phyloP scores from a whole-genome alignment of 2,888 invertebrate genomes.

The Ormia ochracea region DNA sequence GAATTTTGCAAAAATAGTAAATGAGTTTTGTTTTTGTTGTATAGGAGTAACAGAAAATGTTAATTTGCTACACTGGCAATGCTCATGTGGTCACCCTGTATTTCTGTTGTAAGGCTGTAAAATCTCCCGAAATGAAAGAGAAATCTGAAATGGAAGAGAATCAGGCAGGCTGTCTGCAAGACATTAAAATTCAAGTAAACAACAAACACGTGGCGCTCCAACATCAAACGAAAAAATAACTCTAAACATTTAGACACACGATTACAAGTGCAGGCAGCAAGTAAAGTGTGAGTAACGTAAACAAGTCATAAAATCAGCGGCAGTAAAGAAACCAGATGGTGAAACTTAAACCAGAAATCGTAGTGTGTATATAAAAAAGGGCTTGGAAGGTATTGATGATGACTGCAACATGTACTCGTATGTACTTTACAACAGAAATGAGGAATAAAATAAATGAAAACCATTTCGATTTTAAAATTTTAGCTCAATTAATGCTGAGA shows the following conservation, averaged over 20 bases:
- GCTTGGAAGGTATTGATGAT: constrained; percentile 1
- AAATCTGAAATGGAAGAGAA: too few relatives aligned
- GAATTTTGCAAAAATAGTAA: too few relatives aligned
- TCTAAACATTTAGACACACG: constrained; percentile 10
- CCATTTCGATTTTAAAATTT: background rate
- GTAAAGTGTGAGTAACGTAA: constrained; percentile 43
- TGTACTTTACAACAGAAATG: constrained; percentile 14
- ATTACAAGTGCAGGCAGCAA: background rate
- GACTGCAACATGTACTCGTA: background rate
- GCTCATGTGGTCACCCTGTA: constrained; percentile 29
- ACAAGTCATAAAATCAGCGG: constrained; percentile 55
- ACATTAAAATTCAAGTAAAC: constrained; percentile 28
- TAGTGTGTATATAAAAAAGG: constrained; percentile 22
- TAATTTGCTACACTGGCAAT: too few relatives aligned
- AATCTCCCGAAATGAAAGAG: background rate
- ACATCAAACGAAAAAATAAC: constrained; percentile 51
- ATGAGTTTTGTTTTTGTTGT: too few relatives aligned
- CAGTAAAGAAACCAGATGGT: constrained; percentile 3
- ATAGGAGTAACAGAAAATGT: too few relatives aligned
- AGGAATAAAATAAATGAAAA: background rate
- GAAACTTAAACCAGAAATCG: background rate
- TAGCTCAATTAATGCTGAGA: constrained; percentile 4
- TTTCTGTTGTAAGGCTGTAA: background rate
- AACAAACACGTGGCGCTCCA: constrained; percentile 56
- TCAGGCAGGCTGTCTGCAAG: constrained; percentile 52